phyloP scores from a whole-genome alignment of 2,888 invertebrate species.

The Belgica antarctica region DNA sequence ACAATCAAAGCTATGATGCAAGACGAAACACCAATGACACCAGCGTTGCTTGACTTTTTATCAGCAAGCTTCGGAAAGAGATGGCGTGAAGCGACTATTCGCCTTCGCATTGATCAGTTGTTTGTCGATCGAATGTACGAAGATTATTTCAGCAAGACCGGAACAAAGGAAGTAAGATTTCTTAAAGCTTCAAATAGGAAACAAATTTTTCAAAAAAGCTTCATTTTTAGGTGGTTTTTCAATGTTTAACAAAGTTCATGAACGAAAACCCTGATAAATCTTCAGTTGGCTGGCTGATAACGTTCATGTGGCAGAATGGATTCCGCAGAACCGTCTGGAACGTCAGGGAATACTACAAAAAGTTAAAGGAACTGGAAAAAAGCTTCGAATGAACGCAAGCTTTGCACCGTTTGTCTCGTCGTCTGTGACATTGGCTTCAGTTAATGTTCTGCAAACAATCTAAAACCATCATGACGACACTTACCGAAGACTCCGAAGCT shows the following conservation, averaged over 20 bases:
- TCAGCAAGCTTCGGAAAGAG: neutral
- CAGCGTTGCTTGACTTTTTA: neutral
- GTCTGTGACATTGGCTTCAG: too few species aligned
- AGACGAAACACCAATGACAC: neutral
- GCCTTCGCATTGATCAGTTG: neutral
- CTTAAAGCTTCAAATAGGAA: neutral
- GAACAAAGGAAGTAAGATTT: neutral
- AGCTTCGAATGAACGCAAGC: too few species aligned
- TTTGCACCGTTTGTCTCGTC: too few species aligned
- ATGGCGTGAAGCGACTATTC: neutral
- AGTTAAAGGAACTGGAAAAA: neutral
- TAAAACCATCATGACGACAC: too few species aligned
- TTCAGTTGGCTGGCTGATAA: constrained; percentile 25
- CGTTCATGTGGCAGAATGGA: constrained; percentile 27
- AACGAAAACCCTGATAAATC: neutral
- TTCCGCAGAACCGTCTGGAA: neutral
- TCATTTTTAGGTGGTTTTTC: constrained; percentile 16
- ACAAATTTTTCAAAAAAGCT: neutral
- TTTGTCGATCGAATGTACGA: neutral
- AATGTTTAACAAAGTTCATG: constrained; percentile 1
- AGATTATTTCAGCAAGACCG: neutral
- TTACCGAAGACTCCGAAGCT: too few species aligned
- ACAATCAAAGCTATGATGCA: constrained; percentile 9
- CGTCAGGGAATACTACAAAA: constrained; percentile 10
- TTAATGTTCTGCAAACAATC: too few species aligned